A percentile compares a stretch with the other conserved stretches of the same genome.
Evolutionary conservation across 2,888 invertebrate species (phyloP).

Genomic region (Listrodromus nycthemerus): DNA sequence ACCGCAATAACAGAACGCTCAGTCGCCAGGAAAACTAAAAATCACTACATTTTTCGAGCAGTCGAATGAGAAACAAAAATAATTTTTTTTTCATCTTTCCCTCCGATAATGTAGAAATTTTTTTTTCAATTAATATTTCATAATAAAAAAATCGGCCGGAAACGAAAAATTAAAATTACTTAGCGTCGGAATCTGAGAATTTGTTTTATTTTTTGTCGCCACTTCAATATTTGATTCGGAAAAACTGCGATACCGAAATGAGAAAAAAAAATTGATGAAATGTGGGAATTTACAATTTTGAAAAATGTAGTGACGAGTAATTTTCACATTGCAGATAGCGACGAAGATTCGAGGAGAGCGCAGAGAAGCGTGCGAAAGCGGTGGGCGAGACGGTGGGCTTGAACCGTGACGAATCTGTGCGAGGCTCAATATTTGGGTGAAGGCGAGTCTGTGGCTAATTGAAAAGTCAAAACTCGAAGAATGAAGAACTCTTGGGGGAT

Average conservation of each 20-base stretch:
- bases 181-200: no score
- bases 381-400: background rate
- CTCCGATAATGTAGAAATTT: no score
- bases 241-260: no score
- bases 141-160: no score
- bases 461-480: constrained; percentile 82
- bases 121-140: no score
- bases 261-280: background rate
- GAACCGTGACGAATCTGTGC: constrained; percentile 74
- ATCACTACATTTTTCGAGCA: background rate
- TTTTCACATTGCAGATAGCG: background rate
- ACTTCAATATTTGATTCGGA: no score
- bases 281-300: background rate
- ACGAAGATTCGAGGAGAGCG: background rate
- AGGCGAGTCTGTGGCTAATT: constrained; percentile 83
- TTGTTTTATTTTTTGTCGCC: no score
- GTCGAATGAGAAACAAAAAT: background rate
- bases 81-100: background rate
- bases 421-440: constrained; percentile 82
- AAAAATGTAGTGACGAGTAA: background rate
- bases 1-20: constrained; percentile 48
- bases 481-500: constrained; percentile 55
- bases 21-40: constrained; percentile 47
- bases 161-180: no score
- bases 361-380: constrained; percentile 14